Evolutionary conservation across 2,888 invertebrate species (phyloP).

Genomic region (Hyles lineata): DNA sequence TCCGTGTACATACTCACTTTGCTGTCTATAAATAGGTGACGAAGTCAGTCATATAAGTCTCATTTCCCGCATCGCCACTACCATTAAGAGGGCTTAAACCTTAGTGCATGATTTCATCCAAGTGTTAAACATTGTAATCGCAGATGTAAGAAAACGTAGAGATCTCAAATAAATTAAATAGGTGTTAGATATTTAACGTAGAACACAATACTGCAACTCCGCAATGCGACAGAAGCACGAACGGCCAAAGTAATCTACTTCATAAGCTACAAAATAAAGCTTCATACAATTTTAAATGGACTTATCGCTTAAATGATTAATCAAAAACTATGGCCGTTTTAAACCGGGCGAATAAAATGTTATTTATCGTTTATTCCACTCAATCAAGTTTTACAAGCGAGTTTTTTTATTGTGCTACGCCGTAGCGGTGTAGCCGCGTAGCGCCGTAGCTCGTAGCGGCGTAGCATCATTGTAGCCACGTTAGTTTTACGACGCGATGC

Average conservation of each 20-base stretch:
- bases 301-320: slow-evolving; percentile 16
- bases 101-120: too few species aligned
- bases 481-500: slow-evolving; percentile 41
- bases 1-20: too few species aligned
- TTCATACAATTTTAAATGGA: slow-evolving; percentile 4
- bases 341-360: slow-evolving; percentile 22
- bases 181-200: neutral
- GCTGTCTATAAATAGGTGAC: too few species aligned
- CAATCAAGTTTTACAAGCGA: slow-evolving; percentile 28
- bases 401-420: slow-evolving; percentile 20
- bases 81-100: too few species aligned
- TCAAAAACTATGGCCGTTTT: slow-evolving; percentile 21
- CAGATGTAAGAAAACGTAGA: neutral
- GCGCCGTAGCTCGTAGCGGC: slow-evolving; percentile 30
- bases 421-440: slow-evolving; percentile 29
- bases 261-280: slow-evolving; percentile 12
- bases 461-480: slow-evolving; percentile 49
- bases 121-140: neutral
- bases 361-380: slow-evolving; percentile 27
- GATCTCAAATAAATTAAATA: neutral
- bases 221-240: slow-evolving; percentile 19
- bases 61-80: too few species aligned
- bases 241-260: slow-evolving; percentile 5
- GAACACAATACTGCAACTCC: neutral
- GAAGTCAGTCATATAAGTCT: too few species aligned